These are phyloP conservation scores for Drosophila siamana DNA, from an alignment of 2,888 invertebrate species.

Conservation along the genomic window DNA sequence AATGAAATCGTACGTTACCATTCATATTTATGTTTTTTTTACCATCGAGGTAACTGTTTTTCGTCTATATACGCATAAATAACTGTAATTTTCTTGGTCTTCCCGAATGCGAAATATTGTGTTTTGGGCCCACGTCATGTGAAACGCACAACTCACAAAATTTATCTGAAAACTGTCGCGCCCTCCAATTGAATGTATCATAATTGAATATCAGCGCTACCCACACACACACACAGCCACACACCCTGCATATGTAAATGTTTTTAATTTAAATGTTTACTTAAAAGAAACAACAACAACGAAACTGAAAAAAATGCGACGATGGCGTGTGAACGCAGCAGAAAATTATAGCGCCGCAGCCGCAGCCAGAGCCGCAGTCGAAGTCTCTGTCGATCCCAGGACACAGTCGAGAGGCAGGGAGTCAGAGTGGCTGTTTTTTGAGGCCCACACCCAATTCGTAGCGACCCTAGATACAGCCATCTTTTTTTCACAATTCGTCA, in stretches of 20 bases:
- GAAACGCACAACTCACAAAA: slow-evolving; percentile 25
- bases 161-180: slow-evolving; percentile 59
- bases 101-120: slow-evolving; percentile 10
- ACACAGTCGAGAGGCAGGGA: slow-evolving; percentile 7
- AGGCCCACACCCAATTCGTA: slow-evolving; percentile 26
- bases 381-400: slow-evolving; percentile 28
- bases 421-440: background rate
- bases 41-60: slow-evolving; percentile 3
- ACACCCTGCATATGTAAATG: slow-evolving; percentile 68
- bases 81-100: slow-evolving; percentile 18
- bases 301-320: slow-evolving; percentile 72
- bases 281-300: slow-evolving; percentile 55
- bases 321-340: slow-evolving; percentile 80
- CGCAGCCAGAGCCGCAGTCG: too few species aligned
- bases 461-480: slow-evolving; percentile 50
- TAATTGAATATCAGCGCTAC: slow-evolving; percentile 73
- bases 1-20: slow-evolving; percentile 11
- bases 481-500: slow-evolving; percentile 82
- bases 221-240: slow-evolving; percentile 42
- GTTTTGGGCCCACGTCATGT: slow-evolving; percentile 7
- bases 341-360: slow-evolving; percentile 60
- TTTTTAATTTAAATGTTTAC: slow-evolving; percentile 79
- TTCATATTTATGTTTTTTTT: slow-evolving; percentile 1
- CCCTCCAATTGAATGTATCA: slow-evolving; percentile 69
- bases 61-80: slow-evolving; percentile 11